Evolutionary conservation across 2,797 vertebrate species (phyloP).

Genomic region (Loriculus beryllinus): DNA sequence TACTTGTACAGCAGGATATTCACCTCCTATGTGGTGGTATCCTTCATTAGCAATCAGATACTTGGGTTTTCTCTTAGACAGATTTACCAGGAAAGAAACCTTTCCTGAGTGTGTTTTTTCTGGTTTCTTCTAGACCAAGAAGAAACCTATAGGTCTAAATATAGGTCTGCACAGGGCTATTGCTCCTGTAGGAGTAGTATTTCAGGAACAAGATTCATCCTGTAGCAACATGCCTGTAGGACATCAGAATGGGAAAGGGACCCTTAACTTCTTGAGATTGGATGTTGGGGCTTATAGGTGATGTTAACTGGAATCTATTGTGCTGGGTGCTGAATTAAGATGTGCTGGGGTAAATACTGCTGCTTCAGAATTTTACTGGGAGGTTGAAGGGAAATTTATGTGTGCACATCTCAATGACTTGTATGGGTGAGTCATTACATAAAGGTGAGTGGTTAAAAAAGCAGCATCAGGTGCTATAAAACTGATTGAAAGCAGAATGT

Average conservation of each 20-base stretch:
- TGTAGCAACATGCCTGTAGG: neutral
- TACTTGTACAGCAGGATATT: neutral
- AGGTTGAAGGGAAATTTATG: neutral
- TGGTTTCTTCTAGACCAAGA: neutral
- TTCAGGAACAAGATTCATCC: neutral
- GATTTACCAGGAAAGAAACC: neutral
- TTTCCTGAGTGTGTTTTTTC: neutral
- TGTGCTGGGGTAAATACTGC: neutral
- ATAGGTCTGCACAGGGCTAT: neutral
- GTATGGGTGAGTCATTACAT: neutral
- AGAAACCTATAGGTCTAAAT: accelerated
- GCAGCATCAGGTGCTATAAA: neutral
- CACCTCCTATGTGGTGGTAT: accelerated
- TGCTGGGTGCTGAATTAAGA: neutral
- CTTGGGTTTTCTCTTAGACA: neutral
- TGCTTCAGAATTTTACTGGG: neutral
- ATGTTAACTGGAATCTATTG: accelerated
- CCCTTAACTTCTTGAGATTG: neutral
- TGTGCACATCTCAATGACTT: neutral
- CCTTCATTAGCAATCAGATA: neutral
- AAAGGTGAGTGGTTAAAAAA: neutral
- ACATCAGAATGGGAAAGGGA: neutral
- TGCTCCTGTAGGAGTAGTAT: neutral
- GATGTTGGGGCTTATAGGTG: neutral
- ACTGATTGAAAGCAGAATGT: neutral